These are phyloP conservation scores for Eumeta japonica DNA, from an alignment of 1,140 invertebrate species.

Conservation along the genomic window DNA sequence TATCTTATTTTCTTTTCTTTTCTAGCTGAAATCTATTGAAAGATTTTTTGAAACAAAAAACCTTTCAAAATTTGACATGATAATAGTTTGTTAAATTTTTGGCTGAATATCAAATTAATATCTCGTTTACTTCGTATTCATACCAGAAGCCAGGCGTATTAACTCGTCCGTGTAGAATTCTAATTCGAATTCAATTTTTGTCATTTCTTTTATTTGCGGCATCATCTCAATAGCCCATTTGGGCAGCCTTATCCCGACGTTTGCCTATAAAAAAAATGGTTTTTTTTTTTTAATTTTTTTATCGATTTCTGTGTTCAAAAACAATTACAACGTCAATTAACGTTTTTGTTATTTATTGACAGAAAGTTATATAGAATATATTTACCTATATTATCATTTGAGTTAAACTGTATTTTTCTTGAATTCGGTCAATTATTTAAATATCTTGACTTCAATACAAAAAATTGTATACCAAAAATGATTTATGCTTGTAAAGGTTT, in stretches of 20 bases:
- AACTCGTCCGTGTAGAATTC: conserved; percentile 45
- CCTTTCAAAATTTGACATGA: no score
- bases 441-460: no score
- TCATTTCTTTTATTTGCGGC: conserved; percentile 52
- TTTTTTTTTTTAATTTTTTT: conserved; percentile 5
- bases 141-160: conserved; percentile 48
- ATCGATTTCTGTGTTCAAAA: neutral
- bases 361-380: no score
- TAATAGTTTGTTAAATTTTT: no score
- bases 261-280: conserved; percentile 32
- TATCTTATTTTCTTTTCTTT: no score
- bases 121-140: no score
- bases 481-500: conserved; percentile 2
- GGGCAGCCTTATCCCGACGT: conserved; percentile 42
- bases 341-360: neutral
- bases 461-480: conserved; percentile 3
- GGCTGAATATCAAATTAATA: no score
- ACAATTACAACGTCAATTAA: neutral
- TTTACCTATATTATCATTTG: no score
- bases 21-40: no score
- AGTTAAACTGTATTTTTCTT: no score
- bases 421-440: no score
- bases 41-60: no score
- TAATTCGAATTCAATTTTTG: conserved; percentile 48
- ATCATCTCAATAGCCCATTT: conserved; percentile 48